These are phyloP conservation scores for Caenorhabditis zanzibari DNA, from an alignment of 2,888 invertebrate species.

Conservation along the genomic window DNA sequence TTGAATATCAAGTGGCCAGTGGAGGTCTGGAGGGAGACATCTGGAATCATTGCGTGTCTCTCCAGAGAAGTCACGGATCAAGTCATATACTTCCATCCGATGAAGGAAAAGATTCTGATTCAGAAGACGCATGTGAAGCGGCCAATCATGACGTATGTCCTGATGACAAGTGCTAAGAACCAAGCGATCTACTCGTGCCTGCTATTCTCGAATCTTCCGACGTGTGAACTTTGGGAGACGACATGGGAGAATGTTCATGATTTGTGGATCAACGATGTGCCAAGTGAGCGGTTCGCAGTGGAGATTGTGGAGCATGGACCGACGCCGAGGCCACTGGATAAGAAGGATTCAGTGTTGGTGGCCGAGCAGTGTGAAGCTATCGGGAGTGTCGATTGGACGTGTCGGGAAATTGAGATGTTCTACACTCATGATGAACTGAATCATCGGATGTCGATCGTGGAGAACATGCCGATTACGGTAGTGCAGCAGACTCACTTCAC, in stretches of 20 bases:
- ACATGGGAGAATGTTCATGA: conserved; percentile 62
- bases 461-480: conserved; percentile 27
- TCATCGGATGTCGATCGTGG: conserved; percentile 21
- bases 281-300: conserved; percentile 53
- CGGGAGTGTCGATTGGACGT: conserved; percentile 57
- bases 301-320: conserved; percentile 3
- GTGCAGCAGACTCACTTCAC: conserved; percentile 51
- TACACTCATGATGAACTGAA: conserved; percentile 68
- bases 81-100: conserved; percentile 36
- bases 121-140: conserved; percentile 19
- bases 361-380: conserved; percentile 62
- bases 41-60: conserved; percentile 55
- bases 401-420: conserved; percentile 57
- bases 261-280: conserved; percentile 70
- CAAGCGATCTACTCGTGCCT: conserved; percentile 55
- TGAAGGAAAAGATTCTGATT: conserved; percentile 20
- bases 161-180: conserved; percentile 45
- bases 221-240: conserved; percentile 50
- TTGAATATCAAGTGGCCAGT: conserved; percentile 37
- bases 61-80: not conserved
- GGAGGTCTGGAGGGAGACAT: conserved; percentile 47
- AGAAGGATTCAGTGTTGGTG: conserved; percentile 62
- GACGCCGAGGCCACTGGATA: conserved; percentile 4
- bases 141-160: conserved; percentile 29
- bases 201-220: conserved; percentile 42